These are phyloP conservation scores for Chlorops oryzae DNA, from an alignment of 1,140 invertebrate species.

Conservation along the genomic window DNA sequence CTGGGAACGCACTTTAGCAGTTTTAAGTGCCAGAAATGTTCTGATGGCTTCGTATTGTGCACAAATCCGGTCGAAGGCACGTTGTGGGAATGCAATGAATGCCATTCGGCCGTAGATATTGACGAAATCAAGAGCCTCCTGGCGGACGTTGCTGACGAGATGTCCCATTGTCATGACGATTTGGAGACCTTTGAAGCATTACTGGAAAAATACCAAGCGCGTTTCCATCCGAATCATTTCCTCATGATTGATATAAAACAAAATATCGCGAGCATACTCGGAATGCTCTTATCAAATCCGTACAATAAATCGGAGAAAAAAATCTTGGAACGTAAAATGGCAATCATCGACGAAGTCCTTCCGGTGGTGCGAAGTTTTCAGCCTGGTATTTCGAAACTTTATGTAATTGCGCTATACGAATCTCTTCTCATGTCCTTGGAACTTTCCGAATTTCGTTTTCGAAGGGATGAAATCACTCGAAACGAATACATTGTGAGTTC, in stretches of 20 bases:
- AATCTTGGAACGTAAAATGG: constrained; percentile 51
- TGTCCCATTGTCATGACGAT: constrained; percentile 39
- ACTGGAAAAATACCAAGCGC: constrained; percentile 52
- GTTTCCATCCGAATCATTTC: constrained; percentile 60
- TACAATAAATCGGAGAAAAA: constrained; percentile 43
- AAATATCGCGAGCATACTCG: constrained; percentile 56
- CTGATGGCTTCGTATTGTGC: constrained; percentile 25
- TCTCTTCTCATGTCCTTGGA: constrained; percentile 61
- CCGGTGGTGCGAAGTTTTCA: constrained; percentile 61
- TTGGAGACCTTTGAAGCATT: constrained; percentile 52
- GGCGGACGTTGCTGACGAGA: constrained; percentile 43
- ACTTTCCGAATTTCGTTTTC: constrained; percentile 49
- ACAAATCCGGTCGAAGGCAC: constrained; percentile 12
- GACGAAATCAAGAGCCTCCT: constrained; percentile 30
- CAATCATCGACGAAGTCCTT: constrained; percentile 60
- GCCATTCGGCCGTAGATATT: constrained; percentile 16
- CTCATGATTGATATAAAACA: constrained; percentile 62
- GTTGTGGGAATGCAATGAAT: constrained; percentile 29
- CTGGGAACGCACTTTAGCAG: constrained; percentile 62
- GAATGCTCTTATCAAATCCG: constrained; percentile 47
- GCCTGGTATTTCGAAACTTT: constrained; percentile 65
- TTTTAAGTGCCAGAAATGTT: constrained; percentile 52
- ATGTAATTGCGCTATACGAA: constrained; percentile 69
- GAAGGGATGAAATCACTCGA: constrained; percentile 20
- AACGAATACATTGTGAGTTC: constrained; percentile 10